These are phyloP conservation scores for Mythimna ferrago DNA, from an alignment of 2,888 invertebrate species.

Conservation along the genomic window DNA sequence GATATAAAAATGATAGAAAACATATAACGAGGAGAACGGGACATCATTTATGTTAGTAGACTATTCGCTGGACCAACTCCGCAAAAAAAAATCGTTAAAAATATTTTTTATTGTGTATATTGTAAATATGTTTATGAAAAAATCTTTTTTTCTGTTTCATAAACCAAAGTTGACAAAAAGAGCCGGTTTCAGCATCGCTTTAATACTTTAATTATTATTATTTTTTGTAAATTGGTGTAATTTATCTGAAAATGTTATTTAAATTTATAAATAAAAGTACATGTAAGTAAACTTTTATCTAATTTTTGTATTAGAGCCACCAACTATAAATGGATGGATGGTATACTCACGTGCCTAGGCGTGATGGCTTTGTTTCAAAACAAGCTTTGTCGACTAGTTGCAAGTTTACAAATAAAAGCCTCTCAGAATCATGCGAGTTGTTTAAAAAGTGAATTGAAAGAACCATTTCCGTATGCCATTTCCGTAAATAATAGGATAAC, in stretches of 20 bases:
- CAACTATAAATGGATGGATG: constrained; percentile 29
- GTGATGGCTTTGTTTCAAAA: constrained; percentile 77
- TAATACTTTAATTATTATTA: too few relatives aligned
- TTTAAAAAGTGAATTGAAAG: constrained; percentile 70
- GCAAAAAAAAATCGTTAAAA: too few relatives aligned
- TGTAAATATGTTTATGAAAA: too few relatives aligned
- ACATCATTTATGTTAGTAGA: too few relatives aligned
- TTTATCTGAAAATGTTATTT: background rate
- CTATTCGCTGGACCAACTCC: too few relatives aligned
- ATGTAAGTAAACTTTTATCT: background rate
- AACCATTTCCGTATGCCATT: constrained; percentile 69
- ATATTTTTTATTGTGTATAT: too few relatives aligned
- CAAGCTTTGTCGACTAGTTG: constrained; percentile 78
- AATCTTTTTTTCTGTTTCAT: too few relatives aligned
- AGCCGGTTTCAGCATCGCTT: too few relatives aligned
- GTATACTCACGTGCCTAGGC: constrained; percentile 74
- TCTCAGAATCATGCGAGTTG: constrained; percentile 64
- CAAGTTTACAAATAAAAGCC: constrained; percentile 82
- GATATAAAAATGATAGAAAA: too few relatives aligned
- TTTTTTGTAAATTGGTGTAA: too few relatives aligned
- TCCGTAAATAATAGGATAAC: constrained; percentile 58
- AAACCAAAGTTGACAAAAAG: too few relatives aligned
- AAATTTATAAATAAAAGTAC: background rate
- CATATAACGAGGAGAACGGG: too few relatives aligned
- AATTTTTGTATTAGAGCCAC: constrained; percentile 7